These are phyloP conservation scores for Acanthosepion lycidas DNA, from an alignment of 2,888 invertebrate species.

Conservation along the genomic window DNA sequence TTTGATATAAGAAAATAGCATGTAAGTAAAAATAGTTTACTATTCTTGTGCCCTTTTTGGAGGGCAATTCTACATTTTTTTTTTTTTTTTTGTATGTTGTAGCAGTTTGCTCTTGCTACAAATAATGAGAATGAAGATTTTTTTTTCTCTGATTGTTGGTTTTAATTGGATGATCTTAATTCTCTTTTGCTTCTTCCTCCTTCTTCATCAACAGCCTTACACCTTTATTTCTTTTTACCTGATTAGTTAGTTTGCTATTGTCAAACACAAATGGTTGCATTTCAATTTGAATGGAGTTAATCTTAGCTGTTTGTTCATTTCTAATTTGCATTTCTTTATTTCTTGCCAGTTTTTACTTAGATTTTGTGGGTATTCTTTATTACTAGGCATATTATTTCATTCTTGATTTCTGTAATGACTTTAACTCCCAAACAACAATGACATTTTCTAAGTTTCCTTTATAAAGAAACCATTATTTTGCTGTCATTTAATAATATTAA, in stretches of 20 bases:
- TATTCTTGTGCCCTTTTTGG: background rate
- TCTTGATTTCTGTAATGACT: too few relatives aligned
- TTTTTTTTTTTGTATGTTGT: background rate
- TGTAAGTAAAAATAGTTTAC: background rate
- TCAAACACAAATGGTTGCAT: background rate
- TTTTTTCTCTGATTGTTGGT: background rate
- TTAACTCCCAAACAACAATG: background rate
- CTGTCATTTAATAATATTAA: background rate
- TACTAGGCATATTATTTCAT: too few relatives aligned
- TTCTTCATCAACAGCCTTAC: background rate
- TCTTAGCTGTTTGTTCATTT: background rate
- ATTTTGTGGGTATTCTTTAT: background rate
- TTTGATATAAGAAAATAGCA: background rate
- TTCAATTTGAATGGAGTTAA: too few relatives aligned
- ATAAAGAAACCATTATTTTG: background rate
- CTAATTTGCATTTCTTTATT: background rate
- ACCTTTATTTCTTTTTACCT: background rate
- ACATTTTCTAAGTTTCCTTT: background rate
- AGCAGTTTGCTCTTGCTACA: background rate
- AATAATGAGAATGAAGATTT: background rate
- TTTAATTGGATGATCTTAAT: background rate
- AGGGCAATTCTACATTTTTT: background rate
- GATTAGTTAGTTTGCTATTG: background rate
- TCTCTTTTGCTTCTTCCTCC: background rate
- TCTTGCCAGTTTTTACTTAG: background rate